Conservation (phyloP, 2,888 invertebrate species). For the Thymelicus acteon region DNA sequence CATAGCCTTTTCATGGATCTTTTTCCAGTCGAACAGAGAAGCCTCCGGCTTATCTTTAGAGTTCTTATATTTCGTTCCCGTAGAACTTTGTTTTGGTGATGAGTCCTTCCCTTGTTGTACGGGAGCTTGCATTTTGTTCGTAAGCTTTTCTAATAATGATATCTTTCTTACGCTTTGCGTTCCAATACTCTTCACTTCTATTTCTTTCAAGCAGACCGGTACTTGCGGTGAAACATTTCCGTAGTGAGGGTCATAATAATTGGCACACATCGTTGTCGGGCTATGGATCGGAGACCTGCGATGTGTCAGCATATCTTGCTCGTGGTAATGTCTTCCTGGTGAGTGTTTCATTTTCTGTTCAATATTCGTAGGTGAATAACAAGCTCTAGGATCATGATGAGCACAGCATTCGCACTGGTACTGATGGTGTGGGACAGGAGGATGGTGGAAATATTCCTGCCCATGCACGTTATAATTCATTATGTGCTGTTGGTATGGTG, state of each 20-base stretch:
- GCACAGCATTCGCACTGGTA: slow-evolving; percentile 27
- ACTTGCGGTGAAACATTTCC: slow-evolving; percentile 54
- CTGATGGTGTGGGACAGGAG: slow-evolving; percentile 35
- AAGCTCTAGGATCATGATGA: slow-evolving; percentile 43
- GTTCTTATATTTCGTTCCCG: slow-evolving; percentile 40
- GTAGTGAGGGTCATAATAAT: slow-evolving; percentile 44
- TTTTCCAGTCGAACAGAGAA: slow-evolving; percentile 59
- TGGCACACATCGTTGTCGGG: slow-evolving; percentile 28
- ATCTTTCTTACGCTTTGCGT: slow-evolving; percentile 73
- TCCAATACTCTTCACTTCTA: slow-evolving; percentile 74
- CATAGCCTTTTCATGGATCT: slow-evolving; percentile 56
- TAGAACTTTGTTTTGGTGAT: slow-evolving; percentile 21
- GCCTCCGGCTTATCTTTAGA: slow-evolving; percentile 17
- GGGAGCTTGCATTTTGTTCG: slow-evolving; percentile 56
- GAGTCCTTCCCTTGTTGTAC: slow-evolving; percentile 6
- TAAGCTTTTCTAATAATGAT: slow-evolving; percentile 65
- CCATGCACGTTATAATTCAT: slow-evolving; percentile 65
- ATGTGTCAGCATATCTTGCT: slow-evolving; percentile 30
- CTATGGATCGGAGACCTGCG: slow-evolving; percentile 33
- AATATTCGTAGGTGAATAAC: slow-evolving; percentile 18
- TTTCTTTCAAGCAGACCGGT: slow-evolving; percentile 71
- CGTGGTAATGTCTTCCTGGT: slow-evolving; percentile 42
- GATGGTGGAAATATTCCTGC: slow-evolving; percentile 61
- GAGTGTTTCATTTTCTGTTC: slow-evolving; percentile 36
- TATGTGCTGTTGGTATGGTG: slow-evolving; percentile 65